Conservation (phyloP, 2,113 vertebrate species). For the Menidia beryllina region DNA sequence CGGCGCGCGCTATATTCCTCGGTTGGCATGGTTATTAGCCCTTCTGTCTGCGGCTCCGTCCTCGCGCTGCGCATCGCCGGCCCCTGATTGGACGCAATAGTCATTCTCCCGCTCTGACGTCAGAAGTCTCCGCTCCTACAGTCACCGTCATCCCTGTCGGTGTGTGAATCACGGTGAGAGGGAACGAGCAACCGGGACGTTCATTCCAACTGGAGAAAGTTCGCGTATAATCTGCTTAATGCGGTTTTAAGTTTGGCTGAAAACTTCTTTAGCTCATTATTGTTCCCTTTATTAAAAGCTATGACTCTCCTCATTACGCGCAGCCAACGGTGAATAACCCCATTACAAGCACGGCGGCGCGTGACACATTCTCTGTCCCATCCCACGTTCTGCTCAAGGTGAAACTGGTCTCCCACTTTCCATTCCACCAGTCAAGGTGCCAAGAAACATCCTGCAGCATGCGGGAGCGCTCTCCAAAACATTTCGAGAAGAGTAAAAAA, state of each 20-base stretch:
- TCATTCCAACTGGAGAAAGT: conserved; percentile 5
- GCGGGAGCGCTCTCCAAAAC: too few relatives aligned
- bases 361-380: background rate
- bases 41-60: conserved; percentile 68
- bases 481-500: too few relatives aligned
- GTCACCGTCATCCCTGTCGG: conserved; percentile 57
- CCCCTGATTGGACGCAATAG: conserved; percentile 68
- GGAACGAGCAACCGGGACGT: conserved; percentile 12
- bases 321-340: conserved; percentile 12
- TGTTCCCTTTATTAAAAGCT: background rate
- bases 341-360: too few relatives aligned
- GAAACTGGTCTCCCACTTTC: background rate
- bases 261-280: background rate
- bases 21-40: conserved; percentile 75
- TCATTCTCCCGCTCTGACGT: conserved; percentile 74
- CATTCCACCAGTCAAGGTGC: conserved; percentile 14
- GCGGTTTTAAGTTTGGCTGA: background rate
- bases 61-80: conserved; percentile 67
- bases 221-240: background rate
- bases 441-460: too few relatives aligned
- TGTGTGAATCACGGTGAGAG: conserved; percentile 67
- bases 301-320: background rate
- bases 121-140: conserved; percentile 69
- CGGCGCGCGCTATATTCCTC: conserved; percentile 61
- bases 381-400: background rate